These are phyloP conservation scores for Oncorhynchus gorbuscha DNA, from an alignment of 2,113 vertebrate genomes.

Conservation along the genomic window DNA sequence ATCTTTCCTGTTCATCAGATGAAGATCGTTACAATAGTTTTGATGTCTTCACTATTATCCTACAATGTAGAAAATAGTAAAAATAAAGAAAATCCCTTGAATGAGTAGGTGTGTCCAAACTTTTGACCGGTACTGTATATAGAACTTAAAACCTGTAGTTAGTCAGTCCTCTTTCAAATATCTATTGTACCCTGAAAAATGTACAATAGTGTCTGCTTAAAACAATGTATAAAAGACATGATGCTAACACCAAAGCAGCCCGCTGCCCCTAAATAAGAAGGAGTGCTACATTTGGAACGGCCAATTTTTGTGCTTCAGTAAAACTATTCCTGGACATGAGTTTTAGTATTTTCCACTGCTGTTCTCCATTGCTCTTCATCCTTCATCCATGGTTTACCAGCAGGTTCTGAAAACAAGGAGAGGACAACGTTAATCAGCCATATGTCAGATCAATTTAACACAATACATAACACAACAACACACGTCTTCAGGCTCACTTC, in stretches of 20 bases:
- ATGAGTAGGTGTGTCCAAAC: too few relatives aligned
- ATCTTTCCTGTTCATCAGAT: too few relatives aligned
- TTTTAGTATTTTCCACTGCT: not conserved
- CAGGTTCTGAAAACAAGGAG: constrained; percentile 58
- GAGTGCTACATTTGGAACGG: not conserved
- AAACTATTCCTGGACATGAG: not conserved
- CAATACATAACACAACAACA: not conserved
- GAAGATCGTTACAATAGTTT: too few relatives aligned
- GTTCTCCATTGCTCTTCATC: constrained; percentile 57
- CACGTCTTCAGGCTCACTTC: not conserved
- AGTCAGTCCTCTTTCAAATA: not conserved
- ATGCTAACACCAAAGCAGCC: not conserved
- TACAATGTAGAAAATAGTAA: too few relatives aligned
- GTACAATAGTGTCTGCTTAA: not conserved
- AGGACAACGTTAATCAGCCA: not conserved
- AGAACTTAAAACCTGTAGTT: not conserved
- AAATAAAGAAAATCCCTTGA: too few relatives aligned
- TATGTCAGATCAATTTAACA: not conserved
- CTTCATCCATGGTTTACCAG: constrained; percentile 72
- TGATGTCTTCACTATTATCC: too few relatives aligned
- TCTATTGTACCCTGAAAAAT: not conserved
- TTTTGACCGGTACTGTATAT: not conserved
- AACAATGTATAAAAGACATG: not conserved
- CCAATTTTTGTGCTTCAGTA: not conserved
- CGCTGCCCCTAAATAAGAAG: not conserved